Conservation (phyloP, 2,888 invertebrate species). For the Drosophila diplacantha region DNA sequence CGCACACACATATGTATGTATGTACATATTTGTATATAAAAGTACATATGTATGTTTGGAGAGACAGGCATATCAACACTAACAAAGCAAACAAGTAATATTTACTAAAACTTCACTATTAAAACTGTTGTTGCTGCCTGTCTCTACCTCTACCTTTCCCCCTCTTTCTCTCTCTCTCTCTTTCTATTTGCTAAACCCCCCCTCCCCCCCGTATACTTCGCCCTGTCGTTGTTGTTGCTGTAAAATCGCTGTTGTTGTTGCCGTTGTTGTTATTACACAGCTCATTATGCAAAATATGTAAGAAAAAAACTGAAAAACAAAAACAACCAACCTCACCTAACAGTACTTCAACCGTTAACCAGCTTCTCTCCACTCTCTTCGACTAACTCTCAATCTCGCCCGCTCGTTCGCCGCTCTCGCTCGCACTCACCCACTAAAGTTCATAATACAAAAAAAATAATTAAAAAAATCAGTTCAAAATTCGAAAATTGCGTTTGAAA, state of each 20-base stretch:
- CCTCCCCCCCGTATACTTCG: conserved; percentile 11
- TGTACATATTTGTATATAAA: too few relatives aligned
- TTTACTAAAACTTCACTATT: conserved; percentile 4
- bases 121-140: conserved; percentile 13
- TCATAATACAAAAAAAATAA: conserved; percentile 29
- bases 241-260: conserved; percentile 43
- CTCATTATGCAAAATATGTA: conserved; percentile 18
- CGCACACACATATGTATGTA: background rate
- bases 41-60: background rate
- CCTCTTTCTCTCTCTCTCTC: conserved; percentile 4
- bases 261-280: conserved; percentile 34
- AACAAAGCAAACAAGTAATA: background rate
- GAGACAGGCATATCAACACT: background rate
- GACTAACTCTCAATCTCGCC: conserved; percentile 39
- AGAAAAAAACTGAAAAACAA: background rate
- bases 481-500: conserved; percentile 16
- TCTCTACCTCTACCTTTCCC: conserved; percentile 9
- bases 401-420: conserved; percentile 41
- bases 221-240: conserved; percentile 38
- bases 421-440: conserved; percentile 52
- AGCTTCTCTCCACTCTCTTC: conserved; percentile 14
- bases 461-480: conserved; percentile 16
- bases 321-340: conserved; percentile 29
- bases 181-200: conserved; percentile 23
- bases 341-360: conserved; percentile 19